Evolutionary conservation across 2,113 vertebrate species (phyloP), one percentile per base, ranked within the genome.

Genomic region (Marcusenius ussheri): DNA sequence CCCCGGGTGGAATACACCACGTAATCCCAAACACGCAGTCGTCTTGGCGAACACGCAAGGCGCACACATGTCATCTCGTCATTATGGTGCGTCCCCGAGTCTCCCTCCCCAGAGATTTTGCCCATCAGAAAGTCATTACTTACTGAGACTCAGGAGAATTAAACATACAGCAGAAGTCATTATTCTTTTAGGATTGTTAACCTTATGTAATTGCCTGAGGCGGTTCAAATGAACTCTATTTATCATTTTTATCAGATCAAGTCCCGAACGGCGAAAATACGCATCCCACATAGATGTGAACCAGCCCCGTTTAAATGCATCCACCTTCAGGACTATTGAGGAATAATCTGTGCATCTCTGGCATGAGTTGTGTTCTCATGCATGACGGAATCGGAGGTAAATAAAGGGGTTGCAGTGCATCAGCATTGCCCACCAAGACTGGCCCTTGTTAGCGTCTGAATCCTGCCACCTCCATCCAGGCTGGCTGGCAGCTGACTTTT

Each of bases 121-220:
- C 74, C 74, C 35, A 80, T 80, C 74, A 42, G 74, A 35, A 80
- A 42, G 31, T 80, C 31, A 80, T 80, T 80, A 39, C 17, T 42
- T 19, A 80, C 35, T 17, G 74, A 39, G 74, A 42, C 74, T 80
- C 74, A 39, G 74, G 74, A 80, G 74, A 80, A 42, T 39, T 80
- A 39, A 80, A 80, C 35, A 80, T 42, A 80, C 35, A 42, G 74
- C 74, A 80, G 74, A 80, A 80, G 74, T 80, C 74, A 80, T 80
- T 80, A 39, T 39, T 80, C 74, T 80, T 80, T 80, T 80, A 39
- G 74, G 35, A 80, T 80, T 80, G 74, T 80, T 80, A 80, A 80
- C 74, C 74, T 80, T 39, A 42, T 80, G 35, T 80, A 80, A 80
- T 80, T 80, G 74, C 74, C 74, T 80, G 74, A 80, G 74, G 74